phyloP scores from a whole-genome alignment of 2,888 invertebrate genomes.

The Meiosimyza decipiens region DNA sequence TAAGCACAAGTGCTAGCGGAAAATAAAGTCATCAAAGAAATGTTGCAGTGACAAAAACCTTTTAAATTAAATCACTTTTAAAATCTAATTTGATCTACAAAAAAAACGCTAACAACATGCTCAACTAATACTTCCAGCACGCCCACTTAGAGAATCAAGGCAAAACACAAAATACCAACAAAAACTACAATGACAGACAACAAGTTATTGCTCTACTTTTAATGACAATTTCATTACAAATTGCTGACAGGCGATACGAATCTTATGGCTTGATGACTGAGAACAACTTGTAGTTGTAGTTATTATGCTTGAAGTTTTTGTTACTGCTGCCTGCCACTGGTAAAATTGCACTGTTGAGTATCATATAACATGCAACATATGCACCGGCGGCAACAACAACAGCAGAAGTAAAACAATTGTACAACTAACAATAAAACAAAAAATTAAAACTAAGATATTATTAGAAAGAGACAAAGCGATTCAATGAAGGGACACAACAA shows the following conservation, averaged over 20 bases:
- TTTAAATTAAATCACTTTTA: no score
- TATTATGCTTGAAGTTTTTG: not conserved
- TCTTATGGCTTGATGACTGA: constrained; percentile 24
- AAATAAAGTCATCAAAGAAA: no score
- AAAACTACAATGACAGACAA: not conserved
- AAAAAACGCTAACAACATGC: no score
- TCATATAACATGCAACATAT: constrained; percentile 28
- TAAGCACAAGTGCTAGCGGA: no score
- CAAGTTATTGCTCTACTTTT: constrained; percentile 2
- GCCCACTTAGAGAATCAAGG: not conserved
- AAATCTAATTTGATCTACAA: no score
- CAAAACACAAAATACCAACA: not conserved
- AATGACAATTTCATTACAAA: constrained; percentile 25
- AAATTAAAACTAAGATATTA: no score
- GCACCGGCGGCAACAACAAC: constrained; percentile 3
- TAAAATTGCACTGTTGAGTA: constrained; percentile 16
- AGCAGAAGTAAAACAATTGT: constrained; percentile 3
- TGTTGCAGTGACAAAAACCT: no score
- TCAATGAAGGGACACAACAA: no score
- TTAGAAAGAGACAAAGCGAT: no score
- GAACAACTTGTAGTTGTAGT: constrained; percentile 21
- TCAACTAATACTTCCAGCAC: not conserved
- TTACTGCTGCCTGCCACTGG: not conserved
- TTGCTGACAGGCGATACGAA: constrained; percentile 19
- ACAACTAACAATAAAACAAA: no score